Base-by-base conservation (phyloP, 1,140 invertebrate genomes). In the Sycobia sp. region DNA sequence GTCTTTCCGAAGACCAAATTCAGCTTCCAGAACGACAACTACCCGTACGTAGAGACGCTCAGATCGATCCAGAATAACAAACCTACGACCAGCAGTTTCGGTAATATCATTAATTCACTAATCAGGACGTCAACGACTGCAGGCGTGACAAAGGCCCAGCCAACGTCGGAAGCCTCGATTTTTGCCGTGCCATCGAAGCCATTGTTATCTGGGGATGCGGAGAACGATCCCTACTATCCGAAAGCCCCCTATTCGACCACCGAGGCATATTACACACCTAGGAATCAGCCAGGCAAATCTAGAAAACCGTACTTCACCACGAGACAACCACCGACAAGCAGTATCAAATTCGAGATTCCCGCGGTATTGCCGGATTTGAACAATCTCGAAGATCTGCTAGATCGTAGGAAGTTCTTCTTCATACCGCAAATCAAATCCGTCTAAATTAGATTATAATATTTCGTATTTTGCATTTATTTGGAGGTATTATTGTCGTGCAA, bases 151-250 rank as follows among this genome's bases (percentile, higher is more conserved):
- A 32, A 43, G 0, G 59, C 53, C 0, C 54, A 46, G 3, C 25
- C 50, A 0, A 14, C 34, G 4, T 73, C 73, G 2, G 75, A 76
- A 39, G 59, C 74, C 44, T 71, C 73, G 0, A 69, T 56, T 38
- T 41, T 73, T n/a, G 54, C 69, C 25, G 62, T 67, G 18, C 51
- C 74, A 8, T 41, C 71, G n/a, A 71, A 69, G 29, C 67, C 71
- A 5, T 50, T 70, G 7, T 27, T 67, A n/a, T 72, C 66, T 0
- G 71, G 63, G 10, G 72, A 75, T 23, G 1, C 61, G 9, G 71
- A 76, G 18, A 53, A 72, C 10, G 77, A 79, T 68, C 77, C 77
- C 1, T 79, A 79, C 34, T 79, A 79, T 56, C 77, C 77, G 4
- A 71, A 55, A 50, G 7, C 39, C 8, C 54, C 71, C 1, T n/a